A percentile compares a stretch with the other conserved stretches of the same genome.
phyloP scores from a whole-genome alignment of 2,113 vertebrate genomes.

The Halcyon senegalensis region DNA sequence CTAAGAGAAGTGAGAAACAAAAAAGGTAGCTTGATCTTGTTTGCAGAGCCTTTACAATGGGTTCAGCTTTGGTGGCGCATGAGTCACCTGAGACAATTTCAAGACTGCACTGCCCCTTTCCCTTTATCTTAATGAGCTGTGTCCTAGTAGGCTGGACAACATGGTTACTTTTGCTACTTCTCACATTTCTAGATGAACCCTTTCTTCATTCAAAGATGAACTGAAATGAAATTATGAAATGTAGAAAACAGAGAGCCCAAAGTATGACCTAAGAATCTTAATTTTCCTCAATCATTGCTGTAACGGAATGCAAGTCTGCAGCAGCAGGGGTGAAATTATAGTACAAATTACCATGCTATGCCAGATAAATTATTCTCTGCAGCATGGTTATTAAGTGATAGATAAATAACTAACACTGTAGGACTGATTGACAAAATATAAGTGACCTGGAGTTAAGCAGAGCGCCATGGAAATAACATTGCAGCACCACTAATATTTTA shows the following conservation, averaged over 20 bases:
- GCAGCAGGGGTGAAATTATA: slow-evolving; percentile 81
- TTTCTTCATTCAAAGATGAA: slow-evolving; percentile 55
- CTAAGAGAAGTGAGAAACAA: background rate
- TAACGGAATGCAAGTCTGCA: slow-evolving; percentile 76
- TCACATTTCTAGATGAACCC: slow-evolving; percentile 56
- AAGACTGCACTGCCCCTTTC: background rate
- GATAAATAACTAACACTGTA: slow-evolving; percentile 84
- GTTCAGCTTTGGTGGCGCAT: background rate
- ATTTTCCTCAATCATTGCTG: slow-evolving; percentile 80
- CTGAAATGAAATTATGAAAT: slow-evolving; percentile 74
- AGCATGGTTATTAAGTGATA: slow-evolving; percentile 80
- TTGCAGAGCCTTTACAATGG: background rate
- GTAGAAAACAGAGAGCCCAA: slow-evolving; percentile 72
- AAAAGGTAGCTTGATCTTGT: background rate
- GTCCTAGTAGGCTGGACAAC: slow-evolving; percentile 17
- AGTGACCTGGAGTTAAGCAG: slow-evolving; percentile 80
- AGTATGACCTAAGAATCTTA: slow-evolving; percentile 80
- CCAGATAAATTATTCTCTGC: slow-evolving; percentile 81
- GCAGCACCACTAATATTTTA: slow-evolving; percentile 65
- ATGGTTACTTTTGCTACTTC: background rate
- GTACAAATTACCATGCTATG: slow-evolving; percentile 82
- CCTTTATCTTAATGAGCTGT: background rate
- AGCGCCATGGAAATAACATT: slow-evolving; percentile 72
- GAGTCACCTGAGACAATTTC: background rate
- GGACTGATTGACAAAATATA: slow-evolving; percentile 82